Base-by-base conservation (phyloP, 2,113 vertebrate species). In the Hymenochirus boettgeri region DNA sequence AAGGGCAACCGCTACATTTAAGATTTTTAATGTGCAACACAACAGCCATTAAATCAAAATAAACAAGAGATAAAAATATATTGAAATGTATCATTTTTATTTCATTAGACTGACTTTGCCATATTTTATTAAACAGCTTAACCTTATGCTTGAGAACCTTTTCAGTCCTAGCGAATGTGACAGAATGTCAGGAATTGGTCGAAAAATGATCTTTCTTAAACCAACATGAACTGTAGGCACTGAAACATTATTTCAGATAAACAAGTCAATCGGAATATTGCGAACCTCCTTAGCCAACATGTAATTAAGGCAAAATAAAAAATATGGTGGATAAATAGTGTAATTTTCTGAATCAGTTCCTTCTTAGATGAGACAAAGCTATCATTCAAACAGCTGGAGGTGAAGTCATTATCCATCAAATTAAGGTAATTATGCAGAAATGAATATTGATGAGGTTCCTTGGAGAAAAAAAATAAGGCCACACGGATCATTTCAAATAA, bases 361-460 rank as follows among this genome's bases (percentile, higher is more conserved):
- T 86, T 88, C 77, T 78, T 73, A 80, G 72, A 81, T 75, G 85
- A 83, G 79, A 82, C 70, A 79, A 81, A 77, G 75, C 82, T 79
- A 89, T 89, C 86, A 89, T 84, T 89, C 86, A 89, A 85, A 73
- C 85, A 84, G 82, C 87, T 85, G 82, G 86, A 85, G 85, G 82
- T 84, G 72, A 85, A 89, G 80, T 85, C 78, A 89, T 86, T 88
- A 89, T 84, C 76, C 77, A 79, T 76, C 80, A 86, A 85, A 89
- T 90, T 89, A 88, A 88, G 82, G 82, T 78, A 88, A 88, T 89
- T 88, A 88, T 79, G 82, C 74, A 84, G 80, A 86, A 86, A 89
- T 88, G 80, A 89, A 88, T 89, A 87, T 89, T 87, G 89, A 89
- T 89, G 81, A 84, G 74, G 77, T 76, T 79, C 78, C 69, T 74